Conservation (phyloP, 2,113 vertebrate genomes). For the Rutilus rutilus region DNA sequence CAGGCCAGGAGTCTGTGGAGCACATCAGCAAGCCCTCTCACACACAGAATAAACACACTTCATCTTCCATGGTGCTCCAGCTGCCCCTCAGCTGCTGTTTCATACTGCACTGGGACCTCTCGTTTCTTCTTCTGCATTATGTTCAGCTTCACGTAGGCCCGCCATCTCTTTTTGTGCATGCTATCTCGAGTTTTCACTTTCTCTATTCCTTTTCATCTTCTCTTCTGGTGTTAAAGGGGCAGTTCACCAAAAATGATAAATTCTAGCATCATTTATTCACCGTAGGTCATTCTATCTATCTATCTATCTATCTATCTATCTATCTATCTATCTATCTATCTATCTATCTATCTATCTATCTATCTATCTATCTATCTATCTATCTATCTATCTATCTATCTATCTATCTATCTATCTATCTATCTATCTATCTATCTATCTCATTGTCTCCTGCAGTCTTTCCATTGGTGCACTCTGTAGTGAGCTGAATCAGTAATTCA, state of each 20-base stretch:
- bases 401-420: background rate
- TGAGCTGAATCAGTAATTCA: constrained; percentile 46
- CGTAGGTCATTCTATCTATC: background rate
- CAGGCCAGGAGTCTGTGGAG: constrained; percentile 17
- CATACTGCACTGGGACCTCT: background rate
- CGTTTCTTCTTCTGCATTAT: background rate
- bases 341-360: background rate
- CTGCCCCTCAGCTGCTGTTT: constrained; percentile 30
- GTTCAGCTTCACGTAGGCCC: background rate
- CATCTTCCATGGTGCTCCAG: constrained; percentile 28
- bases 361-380: background rate
- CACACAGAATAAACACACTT: constrained; percentile 37
- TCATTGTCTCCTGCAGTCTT: constrained; percentile 7
- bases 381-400: background rate
- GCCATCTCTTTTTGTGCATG: background rate
- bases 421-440: background rate
- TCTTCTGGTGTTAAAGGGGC: too few relatives aligned
- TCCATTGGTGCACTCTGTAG: constrained; percentile 42
- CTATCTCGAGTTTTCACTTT: background rate
- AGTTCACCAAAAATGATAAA: too few relatives aligned
- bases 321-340: background rate
- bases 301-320: background rate
- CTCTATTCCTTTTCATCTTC: background rate
- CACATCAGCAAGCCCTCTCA: constrained; percentile 38
- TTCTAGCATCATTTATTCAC: too few relatives aligned